phyloP scores from a whole-genome alignment of 2,797 vertebrate genomes.

The Aselliscus stoliczkanus region DNA sequence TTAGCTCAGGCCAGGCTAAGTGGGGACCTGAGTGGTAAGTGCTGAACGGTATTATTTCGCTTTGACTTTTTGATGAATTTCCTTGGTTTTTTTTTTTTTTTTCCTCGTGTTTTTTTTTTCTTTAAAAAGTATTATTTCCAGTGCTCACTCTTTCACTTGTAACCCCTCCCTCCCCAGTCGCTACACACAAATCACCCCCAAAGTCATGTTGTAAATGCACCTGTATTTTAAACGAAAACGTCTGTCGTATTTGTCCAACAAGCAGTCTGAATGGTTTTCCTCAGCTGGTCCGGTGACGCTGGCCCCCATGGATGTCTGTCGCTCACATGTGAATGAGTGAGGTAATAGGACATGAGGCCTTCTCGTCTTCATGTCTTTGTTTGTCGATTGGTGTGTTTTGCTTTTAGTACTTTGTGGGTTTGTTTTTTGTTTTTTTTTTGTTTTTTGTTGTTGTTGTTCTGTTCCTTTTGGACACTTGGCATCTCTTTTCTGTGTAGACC shows the following conservation, averaged over 20 bases:
- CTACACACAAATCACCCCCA: slow-evolving; percentile 87
- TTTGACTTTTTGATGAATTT: slow-evolving; percentile 74
- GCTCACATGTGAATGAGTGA: slow-evolving; percentile 85
- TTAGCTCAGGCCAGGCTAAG: slow-evolving; percentile 86
- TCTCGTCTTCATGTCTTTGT: slow-evolving; percentile 63
- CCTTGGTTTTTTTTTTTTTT: slow-evolving; percentile 69
- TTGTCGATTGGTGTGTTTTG: slow-evolving; percentile 57
- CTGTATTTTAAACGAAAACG: slow-evolving; percentile 86
- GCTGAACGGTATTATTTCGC: slow-evolving; percentile 76
- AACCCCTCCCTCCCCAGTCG: slow-evolving; percentile 81
- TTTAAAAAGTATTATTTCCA: slow-evolving; percentile 88
- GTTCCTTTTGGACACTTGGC: slow-evolving; percentile 54
- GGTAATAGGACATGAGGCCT: slow-evolving; percentile 83
- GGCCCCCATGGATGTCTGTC: slow-evolving; percentile 79
- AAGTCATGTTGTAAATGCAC: slow-evolving; percentile 86
- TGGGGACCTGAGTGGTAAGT: slow-evolving; percentile 92
- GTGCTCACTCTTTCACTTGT: slow-evolving; percentile 81
- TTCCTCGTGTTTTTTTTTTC: slow-evolving; percentile 79
- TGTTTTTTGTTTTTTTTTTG: slow-evolving; percentile 55
- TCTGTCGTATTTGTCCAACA: slow-evolving; percentile 82
- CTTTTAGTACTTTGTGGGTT: slow-evolving; percentile 50
- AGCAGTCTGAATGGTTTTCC: slow-evolving; percentile 80
- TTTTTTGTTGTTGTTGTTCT: slow-evolving; percentile 47
- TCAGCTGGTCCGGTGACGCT: slow-evolving; percentile 80
- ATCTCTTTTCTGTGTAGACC: slow-evolving; percentile 79